These are phyloP conservation scores for Amazona guildingii DNA, from an alignment of 2,113 vertebrate species.

Conservation along the genomic window DNA sequence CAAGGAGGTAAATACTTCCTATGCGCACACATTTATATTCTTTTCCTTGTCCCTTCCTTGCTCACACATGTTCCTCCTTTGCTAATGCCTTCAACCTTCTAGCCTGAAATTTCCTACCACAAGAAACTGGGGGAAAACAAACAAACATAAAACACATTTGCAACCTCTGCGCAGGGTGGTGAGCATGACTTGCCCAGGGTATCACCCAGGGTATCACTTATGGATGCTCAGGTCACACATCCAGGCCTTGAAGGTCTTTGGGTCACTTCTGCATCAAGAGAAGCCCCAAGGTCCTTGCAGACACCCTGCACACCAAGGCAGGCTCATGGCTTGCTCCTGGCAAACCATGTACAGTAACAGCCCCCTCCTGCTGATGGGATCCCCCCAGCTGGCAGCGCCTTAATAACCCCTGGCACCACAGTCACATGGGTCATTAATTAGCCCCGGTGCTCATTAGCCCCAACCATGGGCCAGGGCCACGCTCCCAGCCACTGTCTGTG, in stretches of 20 bases:
- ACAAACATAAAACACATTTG: background rate
- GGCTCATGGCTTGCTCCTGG: fast-evolving
- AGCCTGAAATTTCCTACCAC: background rate
- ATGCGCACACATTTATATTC: fast-evolving
- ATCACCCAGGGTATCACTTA: no score
- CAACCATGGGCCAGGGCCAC: fast-evolving
- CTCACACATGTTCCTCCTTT: background rate
- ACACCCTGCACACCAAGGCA: background rate
- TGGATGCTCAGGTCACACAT: background rate
- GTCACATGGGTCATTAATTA: background rate
- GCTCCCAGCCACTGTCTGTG: background rate
- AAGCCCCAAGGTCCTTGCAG: background rate
- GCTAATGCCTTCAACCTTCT: background rate
- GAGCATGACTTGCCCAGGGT: fast-evolving
- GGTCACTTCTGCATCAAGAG: fast-evolving
- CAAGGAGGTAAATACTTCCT: background rate
- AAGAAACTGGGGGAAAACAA: background rate
- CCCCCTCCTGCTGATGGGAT: fast-evolving
- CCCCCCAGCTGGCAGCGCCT: background rate
- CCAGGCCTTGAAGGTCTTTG: background rate
- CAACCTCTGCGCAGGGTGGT: background rate
- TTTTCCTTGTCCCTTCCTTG: background rate
- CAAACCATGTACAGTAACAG: fast-evolving
- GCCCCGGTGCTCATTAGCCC: background rate
- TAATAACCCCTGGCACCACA: background rate